Conservation (phyloP, 2,888 invertebrate species). For the Agonum fuliginosum region DNA sequence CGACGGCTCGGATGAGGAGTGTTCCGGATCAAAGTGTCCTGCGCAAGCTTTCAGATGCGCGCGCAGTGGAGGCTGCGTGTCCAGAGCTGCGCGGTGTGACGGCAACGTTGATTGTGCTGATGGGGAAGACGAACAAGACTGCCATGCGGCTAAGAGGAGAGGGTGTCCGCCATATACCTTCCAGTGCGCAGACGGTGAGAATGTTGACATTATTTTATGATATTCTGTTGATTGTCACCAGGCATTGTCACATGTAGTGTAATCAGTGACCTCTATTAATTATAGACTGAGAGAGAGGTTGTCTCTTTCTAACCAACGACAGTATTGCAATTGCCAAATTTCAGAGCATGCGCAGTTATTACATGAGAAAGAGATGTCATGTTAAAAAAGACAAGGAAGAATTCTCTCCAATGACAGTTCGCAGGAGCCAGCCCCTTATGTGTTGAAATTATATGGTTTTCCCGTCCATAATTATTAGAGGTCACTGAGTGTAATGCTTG, state of each 20-base stretch:
- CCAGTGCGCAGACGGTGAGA: slow-evolving; percentile 84
- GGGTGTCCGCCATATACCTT: slow-evolving; percentile 89
- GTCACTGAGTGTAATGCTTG: too few relatives aligned
- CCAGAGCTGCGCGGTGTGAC: slow-evolving; percentile 87
- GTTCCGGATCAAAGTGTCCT: slow-evolving; percentile 81
- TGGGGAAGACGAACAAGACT: slow-evolving; percentile 85
- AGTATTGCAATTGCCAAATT: too few relatives aligned
- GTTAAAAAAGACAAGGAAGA: too few relatives aligned
- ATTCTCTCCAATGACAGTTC: too few relatives aligned
- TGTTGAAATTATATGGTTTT: too few relatives aligned
- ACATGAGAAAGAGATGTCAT: too few relatives aligned
- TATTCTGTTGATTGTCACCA: neutral
- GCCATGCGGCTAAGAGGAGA: slow-evolving; percentile 71
- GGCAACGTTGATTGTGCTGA: slow-evolving; percentile 85
- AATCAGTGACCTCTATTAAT: too few relatives aligned
- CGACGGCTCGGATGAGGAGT: slow-evolving; percentile 92
- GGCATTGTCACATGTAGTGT: neutral
- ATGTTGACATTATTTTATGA: neutral
- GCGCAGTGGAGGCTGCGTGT: slow-evolving; percentile 83
- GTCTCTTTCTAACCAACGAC: too few relatives aligned
- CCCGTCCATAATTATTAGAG: too few relatives aligned
- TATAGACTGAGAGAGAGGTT: too few relatives aligned
- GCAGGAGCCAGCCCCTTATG: too few relatives aligned
- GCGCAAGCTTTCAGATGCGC: slow-evolving; percentile 83
- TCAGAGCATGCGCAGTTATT: too few relatives aligned